Conservation (phyloP, 2,113 vertebrate species). For the Dascyllus trimaculatus region DNA sequence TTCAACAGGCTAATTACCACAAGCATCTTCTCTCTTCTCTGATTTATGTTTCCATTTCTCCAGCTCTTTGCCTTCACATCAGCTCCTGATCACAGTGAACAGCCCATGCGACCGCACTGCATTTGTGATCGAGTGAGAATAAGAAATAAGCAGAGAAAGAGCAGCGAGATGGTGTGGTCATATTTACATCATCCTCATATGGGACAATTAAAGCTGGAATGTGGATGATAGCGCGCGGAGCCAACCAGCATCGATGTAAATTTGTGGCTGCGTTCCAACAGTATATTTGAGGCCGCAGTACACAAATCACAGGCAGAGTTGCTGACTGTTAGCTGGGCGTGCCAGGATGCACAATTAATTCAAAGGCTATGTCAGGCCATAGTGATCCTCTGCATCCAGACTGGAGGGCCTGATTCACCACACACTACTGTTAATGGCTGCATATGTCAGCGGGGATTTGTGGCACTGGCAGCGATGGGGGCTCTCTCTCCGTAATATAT, state of each 20-base stretch:
- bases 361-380: slow-evolving; percentile 73
- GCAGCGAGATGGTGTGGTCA: slow-evolving; percentile 16
- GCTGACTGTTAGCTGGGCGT: slow-evolving; percentile 81
- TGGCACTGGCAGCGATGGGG: slow-evolving; percentile 61
- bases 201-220: slow-evolving; percentile 64
- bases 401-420: slow-evolving; percentile 68
- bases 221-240: slow-evolving; percentile 33
- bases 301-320: slow-evolving; percentile 83
- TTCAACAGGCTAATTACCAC: slow-evolving; percentile 24
- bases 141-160: slow-evolving; percentile 17
- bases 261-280: slow-evolving; percentile 70
- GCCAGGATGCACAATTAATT: slow-evolving; percentile 81
- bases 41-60: slow-evolving; percentile 51
- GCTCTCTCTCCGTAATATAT: slow-evolving; percentile 68
- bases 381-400: slow-evolving; percentile 71
- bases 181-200: slow-evolving; percentile 59
- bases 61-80: slow-evolving; percentile 28
- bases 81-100: slow-evolving; percentile 12
- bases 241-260: slow-evolving; percentile 46
- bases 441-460: slow-evolving; percentile 76
- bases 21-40: slow-evolving; percentile 45
- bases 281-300: slow-evolving; percentile 67
- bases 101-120: not conserved
- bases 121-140: slow-evolving; percentile 14
- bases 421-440: slow-evolving; percentile 75